Evolutionary conservation across 92 coral and sea anemone species (phyloP), one percentile per base, ranked within the genome.

Genomic region (Phenganax marumi): DNA sequence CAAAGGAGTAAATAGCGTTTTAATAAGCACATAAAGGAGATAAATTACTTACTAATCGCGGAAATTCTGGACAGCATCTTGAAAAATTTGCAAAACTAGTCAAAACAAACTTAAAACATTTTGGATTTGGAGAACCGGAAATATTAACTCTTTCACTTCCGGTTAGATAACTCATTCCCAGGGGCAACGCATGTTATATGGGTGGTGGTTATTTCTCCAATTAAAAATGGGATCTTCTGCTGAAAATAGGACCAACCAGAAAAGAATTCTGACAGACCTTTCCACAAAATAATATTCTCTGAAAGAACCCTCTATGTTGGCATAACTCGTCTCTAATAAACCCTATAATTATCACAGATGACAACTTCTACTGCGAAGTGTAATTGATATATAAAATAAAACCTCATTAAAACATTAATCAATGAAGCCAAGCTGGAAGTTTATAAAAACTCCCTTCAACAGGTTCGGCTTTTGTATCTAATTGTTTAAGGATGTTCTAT

Each of bases 31-130:
- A 8, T 17, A 43, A 0, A 66, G 2, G 49, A 18, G 12, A 0
- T 25, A 66, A 25, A 66, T 7, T 66, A 66, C 72, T 66, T 66
- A 66, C 72, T 66, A n/a, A 49, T 33, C 11, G 33, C 18, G 6
- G 17, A 25, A 10, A 66, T 25, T 66, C 50, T 66, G 17, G 72
- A 8, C n/a, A 66, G 43, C 72, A 66, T 62, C 33, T 62, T 62
- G 8, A 62, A 13, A 33, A 33, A 33, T 33, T 18, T 62, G 43
- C 72, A 48, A 5, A 10, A 66, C 25, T 66, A 25, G 50, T 66
- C 72, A 66, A 66, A 66, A 25, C 49, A 66, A 66, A 25, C 12
- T 66, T 18, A 62, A n/a, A 18, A 62, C 68, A 62, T 19, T 18
- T 23, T 58, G 22, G 10, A 62, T 9, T 19, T 12, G 12, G 2